Evolutionary conservation across 2,797 vertebrate species (phyloP).

Genomic region (Brotula barbata): DNA sequence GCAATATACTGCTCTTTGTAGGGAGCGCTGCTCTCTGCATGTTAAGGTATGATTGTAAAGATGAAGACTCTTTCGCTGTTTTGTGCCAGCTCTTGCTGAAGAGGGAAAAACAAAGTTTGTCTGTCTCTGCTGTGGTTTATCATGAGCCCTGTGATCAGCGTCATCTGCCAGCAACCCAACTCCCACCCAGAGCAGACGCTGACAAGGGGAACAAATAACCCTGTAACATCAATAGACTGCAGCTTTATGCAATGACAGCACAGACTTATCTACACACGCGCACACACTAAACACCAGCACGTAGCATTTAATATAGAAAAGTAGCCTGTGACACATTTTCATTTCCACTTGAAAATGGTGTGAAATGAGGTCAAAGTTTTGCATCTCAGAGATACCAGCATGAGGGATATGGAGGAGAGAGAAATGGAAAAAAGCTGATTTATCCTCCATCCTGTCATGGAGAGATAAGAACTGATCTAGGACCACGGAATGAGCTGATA

Average conservation of each 20-base stretch:
- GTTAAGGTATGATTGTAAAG: too few relatives aligned
- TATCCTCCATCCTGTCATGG: constrained; percentile 35
- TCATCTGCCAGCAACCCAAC: constrained; percentile 24
- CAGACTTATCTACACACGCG: constrained; percentile 20
- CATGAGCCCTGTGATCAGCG: constrained; percentile 35
- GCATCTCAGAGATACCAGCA: constrained; percentile 3
- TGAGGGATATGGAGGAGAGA: constrained; percentile 1
- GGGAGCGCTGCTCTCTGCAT: too few relatives aligned
- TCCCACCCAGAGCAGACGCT: constrained; percentile 20
- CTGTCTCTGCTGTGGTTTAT: constrained; percentile 13
- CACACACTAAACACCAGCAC: constrained; percentile 3
- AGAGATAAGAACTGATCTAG: constrained; percentile 51
- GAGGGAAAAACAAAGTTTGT: constrained; percentile 29
- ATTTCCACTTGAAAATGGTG: constrained; percentile 30
- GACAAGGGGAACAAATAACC: constrained; percentile 53
- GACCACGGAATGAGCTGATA: constrained; percentile 55
- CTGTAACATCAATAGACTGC: constrained; percentile 25
- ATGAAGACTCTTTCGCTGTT: too few relatives aligned
- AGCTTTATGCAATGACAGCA: constrained; percentile 27
- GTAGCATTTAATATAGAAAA: constrained; percentile 15
- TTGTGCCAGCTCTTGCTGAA: constrained; percentile 13
- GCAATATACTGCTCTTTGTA: too few relatives aligned
- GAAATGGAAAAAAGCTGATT: background rate
- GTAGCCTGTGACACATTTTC: constrained; percentile 4
- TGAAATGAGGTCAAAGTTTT: constrained; percentile 31